phyloP scores from a whole-genome alignment of 2,113 vertebrate species.

The Neolamprologus devosi region DNA sequence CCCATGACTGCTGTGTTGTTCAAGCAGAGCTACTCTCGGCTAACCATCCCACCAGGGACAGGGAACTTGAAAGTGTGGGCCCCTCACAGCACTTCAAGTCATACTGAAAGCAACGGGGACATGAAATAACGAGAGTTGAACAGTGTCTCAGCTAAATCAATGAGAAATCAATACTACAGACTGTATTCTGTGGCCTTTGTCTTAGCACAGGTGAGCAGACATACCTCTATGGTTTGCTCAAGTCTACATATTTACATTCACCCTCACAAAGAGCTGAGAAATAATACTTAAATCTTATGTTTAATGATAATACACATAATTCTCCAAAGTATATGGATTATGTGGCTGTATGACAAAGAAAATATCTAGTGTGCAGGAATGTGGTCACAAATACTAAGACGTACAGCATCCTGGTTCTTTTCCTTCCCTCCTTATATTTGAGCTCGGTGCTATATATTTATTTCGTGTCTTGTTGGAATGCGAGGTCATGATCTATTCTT shows the following conservation, averaged over 20 bases:
- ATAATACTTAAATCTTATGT: not conserved
- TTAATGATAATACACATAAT: not conserved
- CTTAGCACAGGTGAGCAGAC: not conserved
- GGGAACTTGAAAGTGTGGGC: not conserved
- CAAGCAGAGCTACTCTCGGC: not conserved
- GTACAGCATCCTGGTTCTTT: not conserved
- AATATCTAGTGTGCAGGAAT: not conserved
- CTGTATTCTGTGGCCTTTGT: not conserved
- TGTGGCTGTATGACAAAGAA: not conserved
- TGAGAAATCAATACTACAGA: constrained; percentile 8
- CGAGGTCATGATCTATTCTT: not conserved
- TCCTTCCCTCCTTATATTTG: not conserved
- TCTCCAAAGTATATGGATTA: not conserved
- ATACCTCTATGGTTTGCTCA: not conserved
- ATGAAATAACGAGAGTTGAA: constrained; percentile 22
- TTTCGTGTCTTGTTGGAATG: not conserved
- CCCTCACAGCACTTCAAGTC: not conserved
- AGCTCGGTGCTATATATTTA: not conserved
- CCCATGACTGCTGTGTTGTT: not conserved
- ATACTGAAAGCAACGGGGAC: not conserved
- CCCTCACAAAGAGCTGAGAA: not conserved
- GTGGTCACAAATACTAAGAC: not conserved
- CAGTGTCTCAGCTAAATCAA: constrained; percentile 7
- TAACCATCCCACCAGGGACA: constrained; percentile 39
- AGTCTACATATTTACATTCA: not conserved